Evolutionary conservation across 2,888 invertebrate species (phyloP).

Genomic region (Podabrus alpinus): DNA sequence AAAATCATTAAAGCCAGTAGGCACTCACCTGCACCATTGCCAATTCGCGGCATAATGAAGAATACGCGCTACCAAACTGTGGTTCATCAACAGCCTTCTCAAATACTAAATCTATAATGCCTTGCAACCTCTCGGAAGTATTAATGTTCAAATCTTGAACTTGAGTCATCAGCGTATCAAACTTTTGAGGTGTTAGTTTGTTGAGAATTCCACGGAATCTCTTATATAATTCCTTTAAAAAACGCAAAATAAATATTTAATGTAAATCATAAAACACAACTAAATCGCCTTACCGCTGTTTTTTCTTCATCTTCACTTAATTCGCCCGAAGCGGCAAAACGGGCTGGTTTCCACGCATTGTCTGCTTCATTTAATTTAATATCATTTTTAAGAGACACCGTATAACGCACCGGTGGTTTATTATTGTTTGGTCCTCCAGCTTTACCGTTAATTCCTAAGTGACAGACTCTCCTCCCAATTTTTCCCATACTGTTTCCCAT

Average conservation of each 20-base stretch:
- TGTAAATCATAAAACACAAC: background rate
- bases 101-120: slow-evolving; percentile 88
- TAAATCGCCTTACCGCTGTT: slow-evolving; percentile 48
- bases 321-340: slow-evolving; percentile 57
- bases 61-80: slow-evolving; percentile 90
- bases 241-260: slow-evolving; percentile 31
- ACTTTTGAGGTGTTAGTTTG: slow-evolving; percentile 94
- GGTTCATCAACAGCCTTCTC: slow-evolving; percentile 96
- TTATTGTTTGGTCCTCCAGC: slow-evolving; percentile 56
- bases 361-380: slow-evolving; percentile 84
- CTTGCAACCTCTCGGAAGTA: slow-evolving; percentile 75
- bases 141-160: slow-evolving; percentile 79
- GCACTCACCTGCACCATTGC: slow-evolving; percentile 64
- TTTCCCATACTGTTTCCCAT: slow-evolving; percentile 44
- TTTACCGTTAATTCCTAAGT: slow-evolving; percentile 42
- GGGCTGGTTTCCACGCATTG: slow-evolving; percentile 89
- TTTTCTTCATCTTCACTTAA: slow-evolving; percentile 56
- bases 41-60: slow-evolving; percentile 80
- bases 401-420: slow-evolving; percentile 61
- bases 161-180: slow-evolving; percentile 78
- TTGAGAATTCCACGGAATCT: slow-evolving; percentile 88
- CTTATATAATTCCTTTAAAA: slow-evolving; percentile 70
- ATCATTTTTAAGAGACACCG: slow-evolving; percentile 75
- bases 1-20: background rate
- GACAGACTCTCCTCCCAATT: slow-evolving; percentile 58